Percentiles rank a stretch among this genome's conserved stretches.
Conservation (phyloP, 2,888 invertebrate species). For the Hartigia nigra region DNA sequence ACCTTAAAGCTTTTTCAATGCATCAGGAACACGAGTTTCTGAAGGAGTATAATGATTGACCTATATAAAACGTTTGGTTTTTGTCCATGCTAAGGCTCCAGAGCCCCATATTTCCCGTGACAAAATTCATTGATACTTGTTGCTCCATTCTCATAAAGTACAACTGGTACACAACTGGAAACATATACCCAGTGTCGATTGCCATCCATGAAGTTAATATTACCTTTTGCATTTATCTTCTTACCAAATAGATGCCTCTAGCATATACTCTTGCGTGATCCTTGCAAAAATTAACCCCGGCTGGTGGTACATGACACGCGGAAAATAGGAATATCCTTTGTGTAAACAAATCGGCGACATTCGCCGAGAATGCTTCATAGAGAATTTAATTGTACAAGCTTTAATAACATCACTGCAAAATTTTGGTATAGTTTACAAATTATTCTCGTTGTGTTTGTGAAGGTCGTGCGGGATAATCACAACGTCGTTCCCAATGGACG, state of each 20-base stretch:
- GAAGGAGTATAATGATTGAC: not conserved
- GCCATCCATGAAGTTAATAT: not conserved
- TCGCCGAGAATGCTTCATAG: not conserved
- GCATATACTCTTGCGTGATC: not conserved
- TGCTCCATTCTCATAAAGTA: not conserved
- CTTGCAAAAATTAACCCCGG: slow-evolving; percentile 16
- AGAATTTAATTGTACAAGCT: not conserved
- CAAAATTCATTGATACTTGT: not conserved
- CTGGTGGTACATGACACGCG: slow-evolving; percentile 8
- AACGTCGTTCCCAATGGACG: not conserved
- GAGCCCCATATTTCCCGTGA: not conserved
- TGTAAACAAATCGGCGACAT: slow-evolving; percentile 17
- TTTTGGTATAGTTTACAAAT: slow-evolving; percentile 2
- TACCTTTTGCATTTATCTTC: not conserved
- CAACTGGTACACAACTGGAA: not conserved
- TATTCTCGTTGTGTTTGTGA: not conserved
- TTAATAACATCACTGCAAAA: not conserved
- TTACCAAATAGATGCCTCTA: not conserved
- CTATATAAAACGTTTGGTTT: not conserved
- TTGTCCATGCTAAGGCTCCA: not conserved
- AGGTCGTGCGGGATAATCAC: not conserved
- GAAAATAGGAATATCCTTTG: slow-evolving; percentile 16
- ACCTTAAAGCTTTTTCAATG: not conserved
- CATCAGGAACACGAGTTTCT: not conserved
- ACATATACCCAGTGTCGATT: not conserved